Conservation (phyloP, 2,797 vertebrate species). For the Avahi laniger region DNA sequence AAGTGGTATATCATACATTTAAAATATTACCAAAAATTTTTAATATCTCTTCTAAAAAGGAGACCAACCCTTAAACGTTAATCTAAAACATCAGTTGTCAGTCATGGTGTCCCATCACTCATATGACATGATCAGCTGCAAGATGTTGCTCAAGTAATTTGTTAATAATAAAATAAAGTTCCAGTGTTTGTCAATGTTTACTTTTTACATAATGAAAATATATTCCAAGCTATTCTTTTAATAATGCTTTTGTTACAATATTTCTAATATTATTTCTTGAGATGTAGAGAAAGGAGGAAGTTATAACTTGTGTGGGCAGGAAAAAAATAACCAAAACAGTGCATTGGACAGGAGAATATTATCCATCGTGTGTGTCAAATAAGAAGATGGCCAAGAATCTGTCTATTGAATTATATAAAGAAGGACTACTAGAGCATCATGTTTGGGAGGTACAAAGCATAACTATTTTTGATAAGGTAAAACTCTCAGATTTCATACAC, state of each 20-base stretch:
- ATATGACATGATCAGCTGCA: not conserved
- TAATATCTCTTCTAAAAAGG: not conserved
- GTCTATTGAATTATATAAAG: not conserved
- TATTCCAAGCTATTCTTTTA: not conserved
- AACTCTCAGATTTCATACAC: not conserved
- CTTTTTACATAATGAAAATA: constrained; percentile 26
- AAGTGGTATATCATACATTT: not conserved
- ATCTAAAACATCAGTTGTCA: not conserved
- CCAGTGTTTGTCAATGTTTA: not conserved
- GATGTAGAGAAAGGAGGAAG: not conserved
- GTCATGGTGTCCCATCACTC: not conserved
- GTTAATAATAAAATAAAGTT: not conserved
- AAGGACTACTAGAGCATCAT: not conserved
- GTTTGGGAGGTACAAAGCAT: not conserved
- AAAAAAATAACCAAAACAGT: not conserved
- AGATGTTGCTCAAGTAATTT: not conserved
- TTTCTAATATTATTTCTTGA: constrained; percentile 12
- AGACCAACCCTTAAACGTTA: not conserved
- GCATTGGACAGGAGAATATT: not conserved
- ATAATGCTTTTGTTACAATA: not conserved
- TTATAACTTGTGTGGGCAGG: not conserved
- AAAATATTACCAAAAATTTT: not conserved
- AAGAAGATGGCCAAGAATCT: not conserved
- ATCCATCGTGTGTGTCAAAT: not conserved
- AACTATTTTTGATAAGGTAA: not conserved